These are phyloP conservation scores for Zaprionus davidi DNA, from an alignment of 1,140 invertebrate species.

Conservation along the genomic window DNA sequence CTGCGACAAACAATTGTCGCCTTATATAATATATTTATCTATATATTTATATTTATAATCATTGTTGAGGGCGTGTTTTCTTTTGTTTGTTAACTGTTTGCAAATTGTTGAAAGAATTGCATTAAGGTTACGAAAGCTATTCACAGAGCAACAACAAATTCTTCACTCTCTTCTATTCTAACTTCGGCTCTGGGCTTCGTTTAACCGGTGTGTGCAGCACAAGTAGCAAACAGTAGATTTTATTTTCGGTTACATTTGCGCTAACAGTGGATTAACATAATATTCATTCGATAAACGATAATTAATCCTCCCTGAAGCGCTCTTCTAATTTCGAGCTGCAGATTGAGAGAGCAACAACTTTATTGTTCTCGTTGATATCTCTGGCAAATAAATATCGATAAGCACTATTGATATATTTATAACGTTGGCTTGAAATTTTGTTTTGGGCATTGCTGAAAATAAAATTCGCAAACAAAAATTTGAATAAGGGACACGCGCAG, in stretches of 20 bases:
- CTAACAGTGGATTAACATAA: conserved; percentile 40
- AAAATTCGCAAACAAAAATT: conserved; percentile 54
- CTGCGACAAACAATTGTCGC: conserved; percentile 34
- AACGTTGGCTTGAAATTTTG: conserved; percentile 62
- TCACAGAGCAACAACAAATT: conserved; percentile 26
- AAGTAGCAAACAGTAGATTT: conserved; percentile 84
- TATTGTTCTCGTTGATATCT: conserved; percentile 68
- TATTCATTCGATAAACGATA: conserved; percentile 11
- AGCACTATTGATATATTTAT: background rate
- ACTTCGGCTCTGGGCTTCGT: conserved; percentile 47
- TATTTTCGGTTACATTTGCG: conserved; percentile 78
- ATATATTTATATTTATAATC: conserved; percentile 31
- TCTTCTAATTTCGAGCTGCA: conserved; percentile 66
- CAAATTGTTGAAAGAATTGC: conserved; percentile 84
- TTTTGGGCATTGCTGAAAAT: conserved; percentile 69
- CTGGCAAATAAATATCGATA: conserved; percentile 2
- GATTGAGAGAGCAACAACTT: conserved; percentile 66
- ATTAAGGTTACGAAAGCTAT: conserved; percentile 73
- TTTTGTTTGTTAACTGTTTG: conserved; percentile 82
- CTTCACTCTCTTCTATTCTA: background rate
- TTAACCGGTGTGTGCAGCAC: conserved; percentile 82
- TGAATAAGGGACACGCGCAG: conserved; percentile 33
- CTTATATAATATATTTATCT: conserved; percentile 27
- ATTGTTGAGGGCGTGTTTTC: conserved; percentile 67
- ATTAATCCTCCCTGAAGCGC: conserved; percentile 58